Evolutionary conservation across 1,140 invertebrate species (phyloP), one percentile per base, ranked within the genome.

Genomic region (Lasaia peninsularis): DNA sequence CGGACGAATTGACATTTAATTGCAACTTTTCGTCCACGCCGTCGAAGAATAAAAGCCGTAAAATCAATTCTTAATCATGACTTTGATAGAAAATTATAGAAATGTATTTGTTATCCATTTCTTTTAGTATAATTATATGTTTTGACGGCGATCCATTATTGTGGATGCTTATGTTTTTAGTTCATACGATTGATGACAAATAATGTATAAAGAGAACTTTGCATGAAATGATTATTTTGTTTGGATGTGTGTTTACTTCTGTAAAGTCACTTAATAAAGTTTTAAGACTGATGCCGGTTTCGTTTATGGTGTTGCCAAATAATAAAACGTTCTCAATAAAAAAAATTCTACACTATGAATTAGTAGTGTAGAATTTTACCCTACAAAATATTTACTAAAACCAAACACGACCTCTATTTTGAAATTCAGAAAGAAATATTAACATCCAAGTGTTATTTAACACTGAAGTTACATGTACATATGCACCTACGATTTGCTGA

Each of bases 1-100:
- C 73, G 0, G 87, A 89, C 9, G 87, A 90, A 48, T 74, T 90
- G 73, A 82, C 83, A 0, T 83, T 89, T 50, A 86, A 86, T 51
- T 88, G 82, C 62, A 89, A 89, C 60, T 90, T 84, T 56, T 89
- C 88, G 5, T 90, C 88, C 0, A 90, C 88, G 7, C 88, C 88
- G 3, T 90, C 86, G 1, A 89, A 88, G 63, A 89, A 73, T 61
- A 86, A 86, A 48, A 64, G 71, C 6, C 75, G 78, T 5, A 80
- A 74, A 65, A 58, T 76, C 12, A 72, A 77, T 64, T 76, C 65
- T 16, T 44, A 24, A 55, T 52, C 34, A 8, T 58, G 0, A 33
- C 55, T 37, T 58, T 54, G 11, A 53, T 58, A 58, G 61, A 48
- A 12, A 44, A 37, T 63, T 72, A 40, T 44, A 44, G 40, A 35